phyloP scores from a whole-genome alignment of 2,888 invertebrate genomes.

The Bellardia pandia region DNA sequence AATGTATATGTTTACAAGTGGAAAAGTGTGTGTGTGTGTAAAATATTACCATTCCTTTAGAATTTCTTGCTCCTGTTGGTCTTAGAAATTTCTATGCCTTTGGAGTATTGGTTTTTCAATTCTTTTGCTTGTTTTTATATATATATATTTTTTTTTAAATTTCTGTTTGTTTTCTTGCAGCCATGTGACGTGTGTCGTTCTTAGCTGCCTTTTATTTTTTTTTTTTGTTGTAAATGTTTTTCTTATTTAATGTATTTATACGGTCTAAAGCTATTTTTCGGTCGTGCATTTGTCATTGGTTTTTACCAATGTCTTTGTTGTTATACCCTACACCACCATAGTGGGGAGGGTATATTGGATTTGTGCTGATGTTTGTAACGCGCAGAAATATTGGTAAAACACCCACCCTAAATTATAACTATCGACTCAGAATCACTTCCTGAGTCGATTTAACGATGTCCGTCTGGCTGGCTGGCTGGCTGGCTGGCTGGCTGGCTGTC shows the following conservation, averaged over 20 bases:
- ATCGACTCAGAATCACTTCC: too few species aligned
- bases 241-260: constrained; percentile 60
- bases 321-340: not conserved
- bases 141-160: constrained; percentile 4
- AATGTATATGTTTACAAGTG: not conserved
- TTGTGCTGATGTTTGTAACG: too few species aligned
- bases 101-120: constrained; percentile 36
- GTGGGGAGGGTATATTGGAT: too few species aligned
- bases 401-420: too few species aligned
- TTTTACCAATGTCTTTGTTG: constrained; percentile 50
- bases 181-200: constrained; percentile 59
- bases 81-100: constrained; percentile 40
- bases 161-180: constrained; percentile 39
- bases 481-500: too few species aligned
- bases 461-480: too few species aligned
- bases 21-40: not conserved
- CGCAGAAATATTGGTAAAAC: too few species aligned
- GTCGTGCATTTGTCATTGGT: constrained; percentile 71
- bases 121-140: not conserved
- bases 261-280: constrained; percentile 67
- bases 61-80: constrained; percentile 46
- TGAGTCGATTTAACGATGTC: too few species aligned
- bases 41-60: constrained; percentile 33
- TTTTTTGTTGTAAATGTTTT: constrained; percentile 30
- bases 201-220: not conserved